Evolutionary conservation across 2,888 invertebrate genomes (phyloP).

Genomic region (Xanthorhoe designata): DNA sequence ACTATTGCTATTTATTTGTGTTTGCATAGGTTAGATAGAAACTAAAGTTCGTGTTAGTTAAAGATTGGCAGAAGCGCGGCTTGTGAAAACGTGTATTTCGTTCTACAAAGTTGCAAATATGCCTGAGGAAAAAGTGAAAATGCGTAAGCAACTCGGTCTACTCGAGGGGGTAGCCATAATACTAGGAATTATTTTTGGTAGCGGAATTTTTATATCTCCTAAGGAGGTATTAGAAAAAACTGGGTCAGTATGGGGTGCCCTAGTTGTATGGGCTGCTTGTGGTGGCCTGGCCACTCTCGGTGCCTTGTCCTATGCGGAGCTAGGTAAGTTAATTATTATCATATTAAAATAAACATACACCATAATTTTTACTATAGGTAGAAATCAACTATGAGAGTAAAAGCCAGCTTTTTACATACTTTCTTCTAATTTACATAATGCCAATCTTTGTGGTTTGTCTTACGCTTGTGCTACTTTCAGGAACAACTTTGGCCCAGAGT

Average conservation of each 20-base stretch:
- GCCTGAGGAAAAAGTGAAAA: slow-evolving; percentile 87
- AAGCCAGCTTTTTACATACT: background rate
- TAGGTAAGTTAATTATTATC: slow-evolving; percentile 85
- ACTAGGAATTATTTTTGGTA: slow-evolving; percentile 97
- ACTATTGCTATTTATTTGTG: slow-evolving; percentile 3
- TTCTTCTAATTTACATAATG: slow-evolving; percentile 7
- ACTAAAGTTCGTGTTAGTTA: background rate
- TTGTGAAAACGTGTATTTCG: background rate
- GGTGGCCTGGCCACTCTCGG: slow-evolving; percentile 96
- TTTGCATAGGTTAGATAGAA: slow-evolving; percentile 17
- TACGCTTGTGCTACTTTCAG: slow-evolving; percentile 51
- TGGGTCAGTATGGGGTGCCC: slow-evolving; percentile 94
- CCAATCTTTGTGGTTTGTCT: background rate
- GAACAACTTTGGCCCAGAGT: slow-evolving; percentile 94
- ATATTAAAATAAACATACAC: background rate
- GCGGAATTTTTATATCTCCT: slow-evolving; percentile 98
- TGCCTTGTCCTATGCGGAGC: slow-evolving; percentile 98
- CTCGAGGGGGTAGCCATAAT: slow-evolving; percentile 97
- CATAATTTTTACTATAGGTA: background rate
- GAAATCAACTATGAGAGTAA: background rate
- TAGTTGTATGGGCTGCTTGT: slow-evolving; percentile 95
- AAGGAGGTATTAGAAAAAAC: slow-evolving; percentile 96
- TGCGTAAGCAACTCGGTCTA: slow-evolving; percentile 95
- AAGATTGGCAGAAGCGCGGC: background rate
- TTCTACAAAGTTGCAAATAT: slow-evolving; percentile 50